These are phyloP conservation scores for Ptyas mucosa DNA, from an alignment of 2,113 vertebrate species.

Conservation along the genomic window DNA sequence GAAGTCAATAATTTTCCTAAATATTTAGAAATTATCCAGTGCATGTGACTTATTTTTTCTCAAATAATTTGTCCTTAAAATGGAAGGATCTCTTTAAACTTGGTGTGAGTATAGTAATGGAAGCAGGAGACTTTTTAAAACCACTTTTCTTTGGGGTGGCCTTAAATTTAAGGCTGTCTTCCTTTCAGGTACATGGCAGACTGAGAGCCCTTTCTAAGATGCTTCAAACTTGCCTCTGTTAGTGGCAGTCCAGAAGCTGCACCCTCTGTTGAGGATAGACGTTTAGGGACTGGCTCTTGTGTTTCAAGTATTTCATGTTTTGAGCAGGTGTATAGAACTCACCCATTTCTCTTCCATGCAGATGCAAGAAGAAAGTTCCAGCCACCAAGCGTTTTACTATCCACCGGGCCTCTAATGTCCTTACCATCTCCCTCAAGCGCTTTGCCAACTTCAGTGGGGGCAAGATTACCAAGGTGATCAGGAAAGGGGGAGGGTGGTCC, in stretches of 20 bases:
- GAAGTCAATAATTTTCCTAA: not conserved
- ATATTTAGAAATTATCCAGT: not conserved
- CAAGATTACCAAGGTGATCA: constrained; percentile 90
- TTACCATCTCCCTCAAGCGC: constrained; percentile 90
- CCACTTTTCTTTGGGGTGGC: not conserved
- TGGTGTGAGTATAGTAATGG: not conserved
- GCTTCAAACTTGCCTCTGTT: not conserved
- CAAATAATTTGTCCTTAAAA: not conserved
- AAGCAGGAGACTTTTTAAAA: not conserved
- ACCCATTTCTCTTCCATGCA: constrained; percentile 35
- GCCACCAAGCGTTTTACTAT: constrained; percentile 92
- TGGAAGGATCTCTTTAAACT: not conserved
- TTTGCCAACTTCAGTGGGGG: constrained; percentile 88
- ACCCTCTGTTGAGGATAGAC: not conserved
- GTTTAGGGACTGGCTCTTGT: not conserved
- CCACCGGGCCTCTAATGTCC: constrained; percentile 85
- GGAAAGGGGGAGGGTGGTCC: not conserved
- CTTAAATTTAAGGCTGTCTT: not conserved
- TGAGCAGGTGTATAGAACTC: not conserved
- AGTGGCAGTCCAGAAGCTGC: not conserved
- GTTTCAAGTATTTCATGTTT: not conserved
- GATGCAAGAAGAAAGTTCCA: constrained; percentile 92
- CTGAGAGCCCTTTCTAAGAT: not conserved
- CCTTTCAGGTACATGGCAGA: not conserved
- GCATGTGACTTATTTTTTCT: not conserved